Evolutionary conservation across 2,113 vertebrate genomes (phyloP), one percentile per base, ranked within the genome.

Genomic region (Salvator merianae): DNA sequence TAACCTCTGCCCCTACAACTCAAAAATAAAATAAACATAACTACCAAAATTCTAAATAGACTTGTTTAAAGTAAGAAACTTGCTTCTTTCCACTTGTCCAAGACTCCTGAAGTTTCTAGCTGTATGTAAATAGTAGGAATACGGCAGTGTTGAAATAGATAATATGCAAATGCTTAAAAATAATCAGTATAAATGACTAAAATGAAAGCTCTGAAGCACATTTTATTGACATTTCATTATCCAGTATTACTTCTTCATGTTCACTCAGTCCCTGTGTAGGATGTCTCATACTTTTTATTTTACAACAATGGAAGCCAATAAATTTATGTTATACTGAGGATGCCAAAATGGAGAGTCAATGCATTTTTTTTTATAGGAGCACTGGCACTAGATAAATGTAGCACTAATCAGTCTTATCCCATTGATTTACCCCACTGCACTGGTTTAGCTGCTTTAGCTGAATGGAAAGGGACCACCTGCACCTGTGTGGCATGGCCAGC

Each of bases 1-100:
- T 75, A 36, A 65, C 2, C 32, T 59, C 9, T 87, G 68, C 34
- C 76, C 72, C 79, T 28, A 14, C 32, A 20, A 43, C 10, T 30
- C 30, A 88, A 73, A 73, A 91, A 38, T 71, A 87, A 90, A 63
- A 53, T 30, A 79, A 89, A 30, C 12, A 66, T 81, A 34, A 34
- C 26, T 7, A 2, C 80, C 20, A 66, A 16, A 22, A 30, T 74
- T 77, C 65, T 26, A 77, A 30, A 28, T 47, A 84, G 77, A 3
- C 26, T 14, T 0, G 0, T 75, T 86, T 72, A 82, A 69, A 85
- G 81, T 36, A 50, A 24, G 66, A 28, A 14, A 69, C 73, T 84
- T 76, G 32, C 38, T 73, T 55, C 34, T 30, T 26, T 20, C 22
- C 63, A 65, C 38, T 68, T 88, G 62, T 3, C 50, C 2, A 18